A percentile compares a stretch with the other conserved stretches of the same genome.
phyloP scores from a whole-genome alignment of 2,797 vertebrate species.

The Rhinatrema bivittatum region DNA sequence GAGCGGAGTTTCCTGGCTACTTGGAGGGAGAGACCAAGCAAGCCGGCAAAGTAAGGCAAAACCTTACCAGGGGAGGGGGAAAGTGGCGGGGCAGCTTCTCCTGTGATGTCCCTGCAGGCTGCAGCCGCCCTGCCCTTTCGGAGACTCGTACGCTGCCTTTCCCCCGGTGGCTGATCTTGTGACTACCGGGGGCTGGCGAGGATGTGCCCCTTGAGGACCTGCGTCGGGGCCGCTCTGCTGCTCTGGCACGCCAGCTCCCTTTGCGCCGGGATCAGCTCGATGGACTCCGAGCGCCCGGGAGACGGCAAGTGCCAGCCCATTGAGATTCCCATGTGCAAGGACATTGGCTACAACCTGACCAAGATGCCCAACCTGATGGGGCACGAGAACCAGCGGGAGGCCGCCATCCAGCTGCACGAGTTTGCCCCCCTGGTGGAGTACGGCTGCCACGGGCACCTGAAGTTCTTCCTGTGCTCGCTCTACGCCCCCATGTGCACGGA shows the following conservation, averaged over 20 bases:
- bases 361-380: constrained; percentile 97
- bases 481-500: constrained; percentile 98
- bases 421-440: constrained; percentile 90
- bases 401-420: constrained; percentile 90
- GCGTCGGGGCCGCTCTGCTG: constrained; percentile 15
- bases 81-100: neutral
- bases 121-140: too few species aligned
- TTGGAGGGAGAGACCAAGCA: too few species aligned
- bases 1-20: too few species aligned
- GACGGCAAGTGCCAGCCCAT: constrained; percentile 89
- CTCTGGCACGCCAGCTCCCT: constrained; percentile 37
- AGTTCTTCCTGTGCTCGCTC: constrained; percentile 94
- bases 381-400: constrained; percentile 87
- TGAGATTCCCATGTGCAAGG: constrained; percentile 88
- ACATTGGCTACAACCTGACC: constrained; percentile 96
- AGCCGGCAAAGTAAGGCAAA: too few species aligned
- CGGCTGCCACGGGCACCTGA: constrained; percentile 89
- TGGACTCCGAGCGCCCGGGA: constrained; percentile 80
- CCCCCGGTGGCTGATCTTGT: constrained; percentile 5
- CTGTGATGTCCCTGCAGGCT: constrained; percentile 15
- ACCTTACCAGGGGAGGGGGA: neutral
- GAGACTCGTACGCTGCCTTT: neutral
- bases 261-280: constrained; percentile 77
- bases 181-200: constrained; percentile 11
- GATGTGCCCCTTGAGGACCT: neutral